A percentile compares a stretch with the other conserved stretches of the same genome.
Evolutionary conservation across 2,797 vertebrate genomes (phyloP).

Genomic region (Salmo trutta): DNA sequence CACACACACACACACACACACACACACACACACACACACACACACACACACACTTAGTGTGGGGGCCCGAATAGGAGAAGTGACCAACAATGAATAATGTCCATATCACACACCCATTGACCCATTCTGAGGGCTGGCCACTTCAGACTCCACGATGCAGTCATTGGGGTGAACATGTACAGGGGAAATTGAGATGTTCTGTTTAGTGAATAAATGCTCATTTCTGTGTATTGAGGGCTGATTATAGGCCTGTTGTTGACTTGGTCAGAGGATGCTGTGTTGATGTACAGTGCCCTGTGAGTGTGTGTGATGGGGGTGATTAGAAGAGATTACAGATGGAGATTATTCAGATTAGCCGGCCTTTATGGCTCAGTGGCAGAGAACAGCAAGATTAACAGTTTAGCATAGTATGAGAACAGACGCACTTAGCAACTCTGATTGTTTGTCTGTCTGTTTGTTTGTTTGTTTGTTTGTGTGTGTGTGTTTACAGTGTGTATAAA

Average conservation of each 20-base stretch:
- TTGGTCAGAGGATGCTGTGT: constrained; percentile 43
- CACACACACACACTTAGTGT: background rate
- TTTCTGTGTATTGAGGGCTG: background rate
- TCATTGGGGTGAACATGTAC: constrained; percentile 41
- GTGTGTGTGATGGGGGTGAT: constrained; percentile 37
- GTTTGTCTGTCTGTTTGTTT: constrained; percentile 2
- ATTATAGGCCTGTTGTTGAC: constrained; percentile 25
- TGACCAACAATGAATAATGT: constrained; percentile 45
- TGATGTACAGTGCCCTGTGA: constrained; percentile 18
- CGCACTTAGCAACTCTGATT: constrained; percentile 34
- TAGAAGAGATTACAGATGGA: constrained; percentile 17
- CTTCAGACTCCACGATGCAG: constrained; percentile 36
- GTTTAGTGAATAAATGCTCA: constrained; percentile 19
- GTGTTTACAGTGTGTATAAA: too few species aligned
- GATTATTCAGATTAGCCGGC: constrained; percentile 44
- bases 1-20: background rate
- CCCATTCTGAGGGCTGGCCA: constrained; percentile 35
- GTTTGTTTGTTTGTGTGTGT: too few species aligned
- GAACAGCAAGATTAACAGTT: constrained; percentile 53
- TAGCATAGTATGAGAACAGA: constrained; percentile 40
- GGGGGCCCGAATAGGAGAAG: constrained; percentile 66
- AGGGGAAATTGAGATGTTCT: constrained; percentile 18
- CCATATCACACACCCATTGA: constrained; percentile 68
- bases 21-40: too few species aligned
- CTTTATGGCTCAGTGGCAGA: constrained; percentile 53